Percentiles rank a stretch among this genome's conserved stretches.
phyloP scores from a whole-genome alignment of 1,140 invertebrate species.

The Dysdera silvatica region DNA sequence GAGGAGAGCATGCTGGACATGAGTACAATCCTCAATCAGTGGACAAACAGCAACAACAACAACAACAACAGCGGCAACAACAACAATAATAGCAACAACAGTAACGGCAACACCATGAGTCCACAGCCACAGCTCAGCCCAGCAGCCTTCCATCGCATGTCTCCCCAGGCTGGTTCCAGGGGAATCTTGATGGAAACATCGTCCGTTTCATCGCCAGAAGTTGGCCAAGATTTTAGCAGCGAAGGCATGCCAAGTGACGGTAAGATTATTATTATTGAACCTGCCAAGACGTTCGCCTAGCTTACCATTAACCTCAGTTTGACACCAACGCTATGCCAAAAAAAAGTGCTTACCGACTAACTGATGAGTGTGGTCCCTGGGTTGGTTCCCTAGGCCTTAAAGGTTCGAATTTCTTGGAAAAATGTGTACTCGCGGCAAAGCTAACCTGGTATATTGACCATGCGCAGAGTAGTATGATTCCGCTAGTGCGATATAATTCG shows the following conservation, averaged over 20 bases:
- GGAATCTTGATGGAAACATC: slow-evolving; percentile 3
- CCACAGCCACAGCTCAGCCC: neutral
- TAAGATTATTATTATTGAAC: slow-evolving; percentile 14
- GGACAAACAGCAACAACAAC: slow-evolving; percentile 24
- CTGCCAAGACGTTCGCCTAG: too few relatives aligned
- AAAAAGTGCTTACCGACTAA: too few relatives aligned
- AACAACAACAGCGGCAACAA: slow-evolving; percentile 2
- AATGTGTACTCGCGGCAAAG: too few relatives aligned
- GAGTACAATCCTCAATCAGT: slow-evolving; percentile 37
- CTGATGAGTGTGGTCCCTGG: too few relatives aligned
- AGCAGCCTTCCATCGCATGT: slow-evolving; percentile 4
- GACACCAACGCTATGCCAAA: too few relatives aligned
- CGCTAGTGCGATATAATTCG: too few relatives aligned
- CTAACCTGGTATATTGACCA: too few relatives aligned
- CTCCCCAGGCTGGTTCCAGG: slow-evolving; percentile 23
- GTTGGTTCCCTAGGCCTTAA: too few relatives aligned
- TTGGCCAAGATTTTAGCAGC: slow-evolving; percentile 34
- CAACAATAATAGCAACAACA: too few relatives aligned
- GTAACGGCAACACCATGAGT: neutral
- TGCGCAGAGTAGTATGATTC: too few relatives aligned
- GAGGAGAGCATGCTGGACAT: slow-evolving; percentile 38
- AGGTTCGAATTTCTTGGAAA: too few relatives aligned
- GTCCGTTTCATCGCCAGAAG: slow-evolving; percentile 11
- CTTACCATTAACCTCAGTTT: too few relatives aligned
- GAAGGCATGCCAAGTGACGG: slow-evolving; percentile 36